A percentile compares a stretch with the other conserved stretches of the same genome.
These are phyloP conservation scores for Siderastrea siderea DNA, from an alignment of 92 coral and sea anemone species.

Conservation along the genomic window DNA sequence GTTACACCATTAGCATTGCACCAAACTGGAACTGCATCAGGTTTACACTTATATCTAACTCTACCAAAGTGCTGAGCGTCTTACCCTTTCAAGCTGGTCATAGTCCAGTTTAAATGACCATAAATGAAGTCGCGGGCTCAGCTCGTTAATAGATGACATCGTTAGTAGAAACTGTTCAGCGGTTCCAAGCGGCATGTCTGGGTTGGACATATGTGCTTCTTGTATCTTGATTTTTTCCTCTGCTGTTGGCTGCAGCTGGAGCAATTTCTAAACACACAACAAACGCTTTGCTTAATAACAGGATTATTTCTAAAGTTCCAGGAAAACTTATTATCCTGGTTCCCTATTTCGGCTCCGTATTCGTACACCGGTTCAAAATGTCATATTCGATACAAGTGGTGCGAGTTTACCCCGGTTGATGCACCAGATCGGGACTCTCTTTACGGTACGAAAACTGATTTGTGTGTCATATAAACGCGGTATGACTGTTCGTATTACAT, in stretches of 20 bases:
- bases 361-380: too few relatives aligned
- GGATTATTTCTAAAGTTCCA: neutral
- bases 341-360: neutral
- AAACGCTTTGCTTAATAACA: neutral
- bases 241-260: slow-evolving; percentile 91
- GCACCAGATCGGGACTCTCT: too few relatives aligned
- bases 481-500: too few relatives aligned
- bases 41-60: too few relatives aligned
- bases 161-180: slow-evolving; percentile 97
- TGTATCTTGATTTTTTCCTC: slow-evolving; percentile 96
- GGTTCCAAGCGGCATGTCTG: slow-evolving; percentile 95
- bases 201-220: slow-evolving; percentile 93
- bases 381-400: too few relatives aligned
- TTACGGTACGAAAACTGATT: too few relatives aligned
- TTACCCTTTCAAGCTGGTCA: slow-evolving; percentile 96
- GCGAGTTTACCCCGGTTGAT: too few relatives aligned
- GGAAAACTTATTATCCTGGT: neutral
- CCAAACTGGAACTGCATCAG: too few relatives aligned
- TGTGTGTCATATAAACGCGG: too few relatives aligned
- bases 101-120: slow-evolving; percentile 99
- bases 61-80: neutral
- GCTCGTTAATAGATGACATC: slow-evolving; percentile 94
- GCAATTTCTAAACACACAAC: slow-evolving; percentile 72
- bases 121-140: slow-evolving; percentile 88
- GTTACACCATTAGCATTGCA: too few relatives aligned